Conservation (phyloP, 2,888 invertebrate genomes). For the Pollenia griseotomentosa region DNA sequence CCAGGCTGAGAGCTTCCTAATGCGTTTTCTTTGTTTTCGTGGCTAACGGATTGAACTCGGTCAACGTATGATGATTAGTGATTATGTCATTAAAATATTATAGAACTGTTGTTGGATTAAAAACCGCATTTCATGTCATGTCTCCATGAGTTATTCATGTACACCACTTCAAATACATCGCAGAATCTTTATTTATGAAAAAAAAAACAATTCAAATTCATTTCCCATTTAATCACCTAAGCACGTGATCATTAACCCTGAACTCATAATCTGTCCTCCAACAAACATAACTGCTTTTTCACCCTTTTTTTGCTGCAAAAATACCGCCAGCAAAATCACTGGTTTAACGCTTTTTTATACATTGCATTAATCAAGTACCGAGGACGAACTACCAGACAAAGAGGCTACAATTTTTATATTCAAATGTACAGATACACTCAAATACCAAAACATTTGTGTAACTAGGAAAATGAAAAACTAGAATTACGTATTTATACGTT, state of each 20-base stretch:
- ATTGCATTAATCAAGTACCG: conserved; percentile 45
- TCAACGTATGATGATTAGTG: too few relatives aligned
- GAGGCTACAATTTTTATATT: conserved; percentile 30
- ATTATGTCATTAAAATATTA: too few relatives aligned
- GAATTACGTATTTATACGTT: not conserved
- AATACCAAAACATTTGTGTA: not conserved
- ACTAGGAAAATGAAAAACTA: not conserved
- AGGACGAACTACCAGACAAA: conserved; percentile 49
- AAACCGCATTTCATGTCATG: too few relatives aligned
- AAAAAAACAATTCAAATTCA: not conserved
- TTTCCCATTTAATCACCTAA: not conserved
- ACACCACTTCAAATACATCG: too few relatives aligned
- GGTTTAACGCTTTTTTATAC: not conserved
- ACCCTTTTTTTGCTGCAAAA: not conserved
- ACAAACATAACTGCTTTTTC: not conserved
- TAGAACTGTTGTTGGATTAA: too few relatives aligned
- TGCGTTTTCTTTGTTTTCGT: too few relatives aligned
- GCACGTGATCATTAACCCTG: conserved; percentile 43
- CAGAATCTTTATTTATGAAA: too few relatives aligned
- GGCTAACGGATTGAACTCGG: too few relatives aligned
- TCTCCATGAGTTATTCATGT: too few relatives aligned
- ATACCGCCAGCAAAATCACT: not conserved
- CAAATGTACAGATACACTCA: not conserved
- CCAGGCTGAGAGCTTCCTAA: too few relatives aligned
- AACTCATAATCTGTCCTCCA: conserved; percentile 22